Evolutionary conservation across 2,113 vertebrate species (phyloP).

Genomic region (Ranitomeya imitator): DNA sequence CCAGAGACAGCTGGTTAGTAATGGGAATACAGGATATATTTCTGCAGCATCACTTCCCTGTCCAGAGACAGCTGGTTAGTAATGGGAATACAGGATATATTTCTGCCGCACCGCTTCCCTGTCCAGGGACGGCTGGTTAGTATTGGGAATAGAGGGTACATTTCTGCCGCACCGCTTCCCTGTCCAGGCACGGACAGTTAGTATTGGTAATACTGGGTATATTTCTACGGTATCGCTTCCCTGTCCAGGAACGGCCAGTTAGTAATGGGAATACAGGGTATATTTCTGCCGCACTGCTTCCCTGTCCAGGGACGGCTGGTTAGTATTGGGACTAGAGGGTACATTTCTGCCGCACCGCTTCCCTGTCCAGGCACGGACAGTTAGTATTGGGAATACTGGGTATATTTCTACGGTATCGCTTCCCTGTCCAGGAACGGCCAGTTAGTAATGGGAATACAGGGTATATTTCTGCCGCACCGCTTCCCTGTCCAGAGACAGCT

Average conservation of each 20-base stretch:
- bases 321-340: not conserved
- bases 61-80: no score
- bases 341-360: conserved; percentile 76
- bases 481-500: no score
- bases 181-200: no score
- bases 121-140: conserved; percentile 68
- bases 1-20: conserved; percentile 61
- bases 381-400: no score
- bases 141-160: not conserved
- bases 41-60: no score
- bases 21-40: not conserved
- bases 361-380: conserved; percentile 83
- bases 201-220: not conserved
- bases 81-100: not conserved
- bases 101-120: conserved; percentile 80
- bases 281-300: no score
- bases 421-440: no score
- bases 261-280: not conserved
- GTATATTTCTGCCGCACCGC: no score
- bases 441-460: no score
- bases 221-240: conserved; percentile 79
- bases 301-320: no score
- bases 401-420: no score
- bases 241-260: conserved; percentile 69
- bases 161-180: no score